Evolutionary conservation across 2,113 vertebrate species (phyloP), one percentile per base, ranked within the genome.

Genomic region (Scatophagus argus): DNA sequence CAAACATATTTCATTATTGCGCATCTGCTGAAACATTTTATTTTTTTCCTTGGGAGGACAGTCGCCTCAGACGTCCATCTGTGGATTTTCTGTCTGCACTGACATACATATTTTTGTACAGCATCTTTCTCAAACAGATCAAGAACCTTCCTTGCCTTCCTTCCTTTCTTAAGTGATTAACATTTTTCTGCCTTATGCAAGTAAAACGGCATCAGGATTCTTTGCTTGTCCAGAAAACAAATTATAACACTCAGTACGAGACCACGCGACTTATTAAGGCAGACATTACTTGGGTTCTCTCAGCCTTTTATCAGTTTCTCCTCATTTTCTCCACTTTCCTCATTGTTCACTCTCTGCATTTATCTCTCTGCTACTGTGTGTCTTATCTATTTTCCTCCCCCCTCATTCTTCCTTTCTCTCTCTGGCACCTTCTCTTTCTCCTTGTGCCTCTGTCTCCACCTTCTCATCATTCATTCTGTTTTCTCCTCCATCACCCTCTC

Each of bases 391-490:
- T 86, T 74, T 39, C 41, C 27, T 44, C 52, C 60, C 51, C 17
- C 21, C 67, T 79, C 64, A 69, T 85, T 66, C 31, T 36, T 84
- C 69, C 75, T 83, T 44, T 63, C 60, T 78, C 76, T 60, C 0
- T n/a, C 32, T 34, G 51, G 55, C 61, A 71, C 74, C 52, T 25
- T 76, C 77, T 74, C 49, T 74, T 70, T 74, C 56, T 77, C 75
- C 8, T 43, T 52, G 73, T 63, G 62, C 64, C 64, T 85, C 71
- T 41, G 36, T 80, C 74, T 83, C 82, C 82, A 77, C 83, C 87
- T 83, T 70, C 86, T 89, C 84, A 88, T 91, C 72, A 38, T 64
- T 92, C 85, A 91, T 83, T 77, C 83, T 62, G 56, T 71, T 83
- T 84, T 47, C 75, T 77, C 83, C 59, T 85, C 27, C 65, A 73